Conservation (phyloP, 2,113 vertebrate genomes). For the Corythoichthys haematopterus region DNA sequence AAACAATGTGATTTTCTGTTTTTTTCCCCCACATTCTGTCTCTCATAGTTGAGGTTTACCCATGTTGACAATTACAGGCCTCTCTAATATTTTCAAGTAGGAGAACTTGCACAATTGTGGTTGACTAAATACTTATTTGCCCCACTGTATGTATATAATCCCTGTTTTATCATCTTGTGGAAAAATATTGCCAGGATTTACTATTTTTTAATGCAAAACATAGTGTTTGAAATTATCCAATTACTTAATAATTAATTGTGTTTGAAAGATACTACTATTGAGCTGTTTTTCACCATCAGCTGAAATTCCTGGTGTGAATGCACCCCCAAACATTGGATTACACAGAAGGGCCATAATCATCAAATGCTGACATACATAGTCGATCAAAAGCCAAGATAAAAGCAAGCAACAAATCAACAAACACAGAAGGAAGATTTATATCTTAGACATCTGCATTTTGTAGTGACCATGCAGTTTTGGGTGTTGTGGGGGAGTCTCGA, state of each 20-base stretch:
- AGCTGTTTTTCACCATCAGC: background rate
- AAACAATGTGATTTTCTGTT: no score
- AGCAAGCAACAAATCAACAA: slow-evolving; percentile 67
- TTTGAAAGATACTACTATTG: background rate
- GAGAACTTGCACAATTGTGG: no score
- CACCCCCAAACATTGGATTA: slow-evolving; percentile 25
- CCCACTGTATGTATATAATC: no score
- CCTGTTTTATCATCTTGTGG: no score
- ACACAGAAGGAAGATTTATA: slow-evolving; percentile 47
- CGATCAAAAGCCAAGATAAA: slow-evolving; percentile 24
- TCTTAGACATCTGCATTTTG: slow-evolving; percentile 96
- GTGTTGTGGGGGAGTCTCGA: slow-evolving; percentile 2
- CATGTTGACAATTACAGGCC: no score
- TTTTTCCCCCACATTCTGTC: no score
- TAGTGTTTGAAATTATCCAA: background rate
- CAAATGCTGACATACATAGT: slow-evolving; percentile 16
- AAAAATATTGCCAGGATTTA: background rate
- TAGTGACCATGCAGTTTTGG: slow-evolving; percentile 58
- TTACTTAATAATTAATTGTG: background rate
- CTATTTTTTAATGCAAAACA: background rate
- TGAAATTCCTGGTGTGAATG: slow-evolving; percentile 27
- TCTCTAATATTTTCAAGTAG: no score
- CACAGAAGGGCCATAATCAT: slow-evolving; percentile 4
- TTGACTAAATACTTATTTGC: no score
- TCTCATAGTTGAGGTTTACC: no score